Evolutionary conservation across 2,113 vertebrate species (phyloP), one percentile per base, ranked within the genome.

Genomic region (Antechinus stuartii): DNA sequence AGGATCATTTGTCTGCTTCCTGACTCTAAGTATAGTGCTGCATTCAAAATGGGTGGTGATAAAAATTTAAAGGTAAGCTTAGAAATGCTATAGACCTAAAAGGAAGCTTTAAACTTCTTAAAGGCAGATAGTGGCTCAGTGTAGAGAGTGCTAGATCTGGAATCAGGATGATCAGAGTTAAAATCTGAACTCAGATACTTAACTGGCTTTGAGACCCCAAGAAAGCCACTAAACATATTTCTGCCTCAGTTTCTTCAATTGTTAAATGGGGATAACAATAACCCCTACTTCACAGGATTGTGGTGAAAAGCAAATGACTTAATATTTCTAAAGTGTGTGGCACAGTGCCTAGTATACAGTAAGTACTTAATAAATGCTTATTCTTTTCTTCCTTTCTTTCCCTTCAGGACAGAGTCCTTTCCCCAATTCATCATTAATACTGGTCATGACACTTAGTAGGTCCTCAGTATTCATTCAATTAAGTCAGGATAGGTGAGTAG

Each of bases 31-130:
- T 84, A 76, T n/a, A 76, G 16, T 2, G 16, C 9, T 42, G 68
- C 6, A 42, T 84, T 2, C 68, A 42, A 42, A 84, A 84, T 23
- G 2, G 2, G 68, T n/a, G 22, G 68, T 42, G n/a, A 84, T 23
- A 49, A 96, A 96, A 91, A 30, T 92, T 94, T 56, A 97, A 89
- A 84, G 27, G 27, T 6, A 11, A 84, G 27, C 93, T 57, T 96
- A 16, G 52, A 95, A 96, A 93, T 93, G 56, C n/a, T 11, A 16
- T 76, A n/a, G 16, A 4, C 35, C 35, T 84, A 7, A 23, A n/a
- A 16, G 4, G 68, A 42, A 84, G 5, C n/a, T 42, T 84, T 42
- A 84, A 84, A 84, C 6, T 84, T 76, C 35, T 19, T 84, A 42
- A 84, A 35, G 35, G 68, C 5, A 42, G 68, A 42, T n/a, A 0